A percentile compares a stretch with the other conserved stretches of the same genome.
These are phyloP conservation scores for Oreochromis spilurus DNA, from an alignment of 2,113 vertebrate species.

Conservation along the genomic window DNA sequence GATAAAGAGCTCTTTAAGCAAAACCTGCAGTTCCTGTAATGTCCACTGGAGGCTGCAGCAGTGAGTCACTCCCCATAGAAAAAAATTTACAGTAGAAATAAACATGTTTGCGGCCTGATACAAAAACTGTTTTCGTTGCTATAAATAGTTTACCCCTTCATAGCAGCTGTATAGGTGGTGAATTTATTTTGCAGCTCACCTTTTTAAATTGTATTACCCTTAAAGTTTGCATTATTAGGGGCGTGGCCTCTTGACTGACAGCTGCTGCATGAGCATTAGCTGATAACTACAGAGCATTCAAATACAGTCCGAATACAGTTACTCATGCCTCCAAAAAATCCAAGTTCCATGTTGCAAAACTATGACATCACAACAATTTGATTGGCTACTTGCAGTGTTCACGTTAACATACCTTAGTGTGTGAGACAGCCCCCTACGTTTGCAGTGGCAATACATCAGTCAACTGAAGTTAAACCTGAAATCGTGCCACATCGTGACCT, in stretches of 20 bases:
- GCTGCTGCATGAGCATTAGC: not conserved
- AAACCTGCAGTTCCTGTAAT: not conserved
- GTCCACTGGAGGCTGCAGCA: not conserved
- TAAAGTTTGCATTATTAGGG: not conserved
- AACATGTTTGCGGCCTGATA: not conserved
- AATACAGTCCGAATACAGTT: not conserved
- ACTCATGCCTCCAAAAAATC: not conserved
- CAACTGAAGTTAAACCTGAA: not conserved
- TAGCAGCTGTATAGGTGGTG: not conserved
- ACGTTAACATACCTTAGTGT: not conserved
- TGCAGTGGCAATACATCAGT: not conserved
- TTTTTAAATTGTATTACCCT: not conserved
- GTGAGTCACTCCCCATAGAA: not conserved
- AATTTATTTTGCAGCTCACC: not conserved
- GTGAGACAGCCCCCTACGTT: not conserved
- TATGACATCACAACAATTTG: not conserved
- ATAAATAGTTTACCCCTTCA: not conserved
- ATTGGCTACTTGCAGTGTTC: not conserved
- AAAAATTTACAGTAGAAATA: not conserved
- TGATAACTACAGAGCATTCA: not conserved
- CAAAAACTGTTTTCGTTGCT: not conserved
- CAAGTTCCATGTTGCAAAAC: not conserved
- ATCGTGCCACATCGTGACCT: not conserved
- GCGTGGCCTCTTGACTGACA: not conserved
- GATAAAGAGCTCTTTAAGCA: not conserved